A percentile compares a stretch with the other conserved stretches of the same genome.
Conservation (phyloP, 2,113 vertebrate genomes). For the Lontra canadensis region DNA sequence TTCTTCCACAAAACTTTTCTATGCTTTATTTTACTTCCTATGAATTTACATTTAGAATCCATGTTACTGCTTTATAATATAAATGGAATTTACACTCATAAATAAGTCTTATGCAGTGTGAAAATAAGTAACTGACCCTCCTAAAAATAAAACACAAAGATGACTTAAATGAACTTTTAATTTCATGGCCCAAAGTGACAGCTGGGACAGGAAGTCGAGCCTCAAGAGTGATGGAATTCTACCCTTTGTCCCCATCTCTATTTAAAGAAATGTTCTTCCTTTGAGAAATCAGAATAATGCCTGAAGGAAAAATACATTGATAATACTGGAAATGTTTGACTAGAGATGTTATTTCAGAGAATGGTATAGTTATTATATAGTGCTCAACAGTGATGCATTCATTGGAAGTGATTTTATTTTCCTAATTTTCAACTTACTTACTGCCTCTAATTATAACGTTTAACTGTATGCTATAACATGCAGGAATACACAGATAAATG, state of each 20-base stretch:
- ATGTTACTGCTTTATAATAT: not conserved
- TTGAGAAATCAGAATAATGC: not conserved
- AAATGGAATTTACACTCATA: not conserved
- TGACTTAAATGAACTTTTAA: not conserved
- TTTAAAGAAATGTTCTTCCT: not conserved
- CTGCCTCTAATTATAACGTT: not conserved
- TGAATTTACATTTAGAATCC: not conserved
- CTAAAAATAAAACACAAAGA: conserved; percentile 27
- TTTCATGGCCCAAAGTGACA: not conserved
- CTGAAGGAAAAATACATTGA: not conserved
- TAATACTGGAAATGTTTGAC: not conserved
- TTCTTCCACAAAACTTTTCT: not conserved
- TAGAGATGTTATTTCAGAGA: not conserved
- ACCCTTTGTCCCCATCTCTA: not conserved
- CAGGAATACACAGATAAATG: not conserved
- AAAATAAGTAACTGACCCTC: not conserved
- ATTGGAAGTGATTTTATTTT: not conserved
- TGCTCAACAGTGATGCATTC: not conserved
- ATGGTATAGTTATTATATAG: not conserved
- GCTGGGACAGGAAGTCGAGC: not conserved
- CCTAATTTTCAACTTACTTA: not conserved
- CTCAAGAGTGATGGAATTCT: not conserved
- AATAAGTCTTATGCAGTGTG: not conserved
- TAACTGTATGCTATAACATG: not conserved
- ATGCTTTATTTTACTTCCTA: not conserved